These are phyloP conservation scores for Poecilia picta DNA, from an alignment of 2,797 vertebrate genomes.

Conservation along the genomic window DNA sequence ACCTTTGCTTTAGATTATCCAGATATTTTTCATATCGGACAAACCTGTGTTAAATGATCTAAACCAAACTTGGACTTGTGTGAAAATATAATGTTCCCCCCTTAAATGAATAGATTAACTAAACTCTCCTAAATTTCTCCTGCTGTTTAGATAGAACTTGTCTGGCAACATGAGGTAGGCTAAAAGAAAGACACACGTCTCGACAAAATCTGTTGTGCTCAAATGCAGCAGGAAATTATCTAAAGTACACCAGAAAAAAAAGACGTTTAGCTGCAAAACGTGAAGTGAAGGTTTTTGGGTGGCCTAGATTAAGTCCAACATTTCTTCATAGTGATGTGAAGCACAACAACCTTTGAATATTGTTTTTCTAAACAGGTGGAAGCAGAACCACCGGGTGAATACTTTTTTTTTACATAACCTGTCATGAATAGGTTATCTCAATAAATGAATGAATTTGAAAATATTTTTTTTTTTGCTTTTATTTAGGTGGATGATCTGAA, in stretches of 20 bases:
- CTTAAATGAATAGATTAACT: background rate
- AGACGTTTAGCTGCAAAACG: background rate
- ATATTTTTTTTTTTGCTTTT: background rate
- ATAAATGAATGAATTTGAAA: too few species aligned
- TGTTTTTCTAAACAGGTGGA: background rate
- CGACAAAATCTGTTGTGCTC: background rate
- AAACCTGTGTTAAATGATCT: background rate
- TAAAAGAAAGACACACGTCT: background rate
- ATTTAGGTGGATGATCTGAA: background rate
- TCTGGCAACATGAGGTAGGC: background rate
- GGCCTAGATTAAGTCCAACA: background rate
- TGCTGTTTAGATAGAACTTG: background rate
- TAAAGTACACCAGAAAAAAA: background rate
- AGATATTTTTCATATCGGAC: background rate
- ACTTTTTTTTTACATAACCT: too few species aligned
- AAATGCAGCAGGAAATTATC: background rate
- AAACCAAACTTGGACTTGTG: background rate
- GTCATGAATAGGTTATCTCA: too few species aligned
- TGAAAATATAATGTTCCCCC: background rate
- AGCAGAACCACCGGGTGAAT: too few species aligned
- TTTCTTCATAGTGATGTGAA: background rate
- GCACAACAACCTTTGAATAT: background rate
- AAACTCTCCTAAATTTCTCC: background rate
- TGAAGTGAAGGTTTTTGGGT: background rate
- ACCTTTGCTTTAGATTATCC: background rate